Conservation (phyloP, 2,797 vertebrate genomes). For the Carcharodon carcharias region DNA sequence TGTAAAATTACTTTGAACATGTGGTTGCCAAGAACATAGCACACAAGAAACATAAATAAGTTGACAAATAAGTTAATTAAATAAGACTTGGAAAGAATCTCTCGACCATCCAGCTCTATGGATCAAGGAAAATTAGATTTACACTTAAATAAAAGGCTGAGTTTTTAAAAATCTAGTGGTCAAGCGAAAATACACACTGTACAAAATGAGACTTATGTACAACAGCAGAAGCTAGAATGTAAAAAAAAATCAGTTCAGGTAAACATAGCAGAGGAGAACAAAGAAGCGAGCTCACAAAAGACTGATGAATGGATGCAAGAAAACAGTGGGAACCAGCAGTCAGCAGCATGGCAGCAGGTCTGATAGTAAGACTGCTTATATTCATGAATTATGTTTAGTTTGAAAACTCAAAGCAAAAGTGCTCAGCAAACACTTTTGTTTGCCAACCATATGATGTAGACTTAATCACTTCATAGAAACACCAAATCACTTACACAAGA, state of each 20-base stretch:
- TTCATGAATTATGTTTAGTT: not conserved
- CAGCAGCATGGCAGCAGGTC: not conserved
- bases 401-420: not conserved
- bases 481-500: not conserved
- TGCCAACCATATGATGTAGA: not conserved
- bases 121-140: not conserved
- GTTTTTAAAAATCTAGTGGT: not conserved
- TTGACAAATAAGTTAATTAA: not conserved
- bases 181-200: not conserved
- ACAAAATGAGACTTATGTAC: not conserved
- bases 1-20: not conserved
- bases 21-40: not conserved
- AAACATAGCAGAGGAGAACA: not conserved
- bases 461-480: not conserved
- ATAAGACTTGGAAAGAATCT: not conserved
- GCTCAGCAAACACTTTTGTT: not conserved
- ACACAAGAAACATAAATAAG: not conserved
- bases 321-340: not conserved
- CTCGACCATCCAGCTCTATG: not conserved
- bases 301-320: not conserved
- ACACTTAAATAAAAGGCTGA: not conserved
- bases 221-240: not conserved
- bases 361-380: not conserved
- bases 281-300: constrained; percentile 14
- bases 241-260: not conserved